Evolutionary conservation across 2,888 invertebrate genomes (phyloP).

Genomic region (Bellardia pandia): DNA sequence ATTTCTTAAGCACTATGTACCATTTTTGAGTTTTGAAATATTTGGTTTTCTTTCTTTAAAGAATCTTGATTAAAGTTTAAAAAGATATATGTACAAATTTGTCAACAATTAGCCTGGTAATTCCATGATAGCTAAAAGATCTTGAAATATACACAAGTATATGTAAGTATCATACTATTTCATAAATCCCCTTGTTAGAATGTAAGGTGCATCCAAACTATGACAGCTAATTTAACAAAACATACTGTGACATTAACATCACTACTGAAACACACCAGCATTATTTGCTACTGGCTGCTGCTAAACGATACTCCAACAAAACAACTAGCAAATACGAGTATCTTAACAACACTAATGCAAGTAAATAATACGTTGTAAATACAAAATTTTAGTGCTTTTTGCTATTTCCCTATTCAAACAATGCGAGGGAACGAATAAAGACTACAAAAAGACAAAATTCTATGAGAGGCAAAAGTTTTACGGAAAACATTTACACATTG

Average conservation of each 20-base stretch:
- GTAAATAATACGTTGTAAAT: constrained; percentile 51
- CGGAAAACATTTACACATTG: constrained; percentile 52
- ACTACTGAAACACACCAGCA: not conserved
- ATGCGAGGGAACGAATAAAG: not conserved
- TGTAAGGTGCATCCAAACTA: too few relatives aligned
- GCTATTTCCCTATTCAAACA: constrained; percentile 37
- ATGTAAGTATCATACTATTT: too few relatives aligned
- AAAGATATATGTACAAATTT: too few relatives aligned
- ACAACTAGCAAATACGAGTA: constrained; percentile 20
- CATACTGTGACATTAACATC: not conserved
- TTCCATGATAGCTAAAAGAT: too few relatives aligned
- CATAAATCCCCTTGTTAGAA: too few relatives aligned
- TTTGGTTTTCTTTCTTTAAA: too few relatives aligned
- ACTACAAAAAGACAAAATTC: constrained; percentile 48
- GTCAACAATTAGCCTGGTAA: too few relatives aligned
- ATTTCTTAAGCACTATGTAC: not conserved
- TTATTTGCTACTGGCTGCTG: not conserved
- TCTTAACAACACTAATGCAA: constrained; percentile 62
- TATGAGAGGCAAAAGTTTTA: constrained; percentile 51
- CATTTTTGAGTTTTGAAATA: too few relatives aligned
- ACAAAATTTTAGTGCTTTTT: not conserved
- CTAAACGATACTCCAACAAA: constrained; percentile 1
- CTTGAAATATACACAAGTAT: too few relatives aligned
- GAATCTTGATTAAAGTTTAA: too few relatives aligned
- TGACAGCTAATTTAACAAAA: not conserved